Conservation (phyloP, 2,888 invertebrate genomes). For the Escarpia spicata region DNA sequence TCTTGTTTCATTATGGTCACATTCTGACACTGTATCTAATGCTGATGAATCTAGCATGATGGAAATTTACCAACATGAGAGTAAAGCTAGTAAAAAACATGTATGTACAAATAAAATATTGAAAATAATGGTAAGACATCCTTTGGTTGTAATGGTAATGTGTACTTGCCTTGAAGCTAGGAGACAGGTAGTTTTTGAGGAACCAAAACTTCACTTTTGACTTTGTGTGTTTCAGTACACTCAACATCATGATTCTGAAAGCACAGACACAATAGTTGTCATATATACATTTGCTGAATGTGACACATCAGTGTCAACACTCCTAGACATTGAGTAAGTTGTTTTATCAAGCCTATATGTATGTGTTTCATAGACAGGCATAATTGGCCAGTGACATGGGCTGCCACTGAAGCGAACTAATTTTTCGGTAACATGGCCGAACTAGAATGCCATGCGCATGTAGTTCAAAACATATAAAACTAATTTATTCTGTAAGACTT, state of each 20-base stretch:
- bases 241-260: conserved; percentile 96
- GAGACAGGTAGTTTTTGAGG: conserved; percentile 97
- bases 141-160: not conserved
- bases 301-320: not conserved
- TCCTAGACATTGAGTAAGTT: not conserved
- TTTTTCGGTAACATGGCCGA: no score
- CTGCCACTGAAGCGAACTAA: no score
- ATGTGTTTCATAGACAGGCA: no score
- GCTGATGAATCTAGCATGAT: no score
- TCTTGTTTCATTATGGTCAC: not conserved
- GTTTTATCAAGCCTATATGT: no score
- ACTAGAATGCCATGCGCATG: no score
- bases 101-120: not conserved
- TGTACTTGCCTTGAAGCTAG: conserved; percentile 82
- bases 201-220: conserved; percentile 98
- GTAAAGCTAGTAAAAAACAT: not conserved
- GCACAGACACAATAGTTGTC: conserved; percentile 7
- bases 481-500: not conserved
- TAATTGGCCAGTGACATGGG: no score
- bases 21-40: no score
- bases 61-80: no score
- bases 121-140: not conserved
- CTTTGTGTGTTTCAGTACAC: conserved; percentile 94
- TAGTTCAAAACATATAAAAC: not conserved
- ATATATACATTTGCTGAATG: not conserved